Evolutionary conservation across 2,113 vertebrate genomes (phyloP).

Genomic region (Ciconia maguari): DNA sequence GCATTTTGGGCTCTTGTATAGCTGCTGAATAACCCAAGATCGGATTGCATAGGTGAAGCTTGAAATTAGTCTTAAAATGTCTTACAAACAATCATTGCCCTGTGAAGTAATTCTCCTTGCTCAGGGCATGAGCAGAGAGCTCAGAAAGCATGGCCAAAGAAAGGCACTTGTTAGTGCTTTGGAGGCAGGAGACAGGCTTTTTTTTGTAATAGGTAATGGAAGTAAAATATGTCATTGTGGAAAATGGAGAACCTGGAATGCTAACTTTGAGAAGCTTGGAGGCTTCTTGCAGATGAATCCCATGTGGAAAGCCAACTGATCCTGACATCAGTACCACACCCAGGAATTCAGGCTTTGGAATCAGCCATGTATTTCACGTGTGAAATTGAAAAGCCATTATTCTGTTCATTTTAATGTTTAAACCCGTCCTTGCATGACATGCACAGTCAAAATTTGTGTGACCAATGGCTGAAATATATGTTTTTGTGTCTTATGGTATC

Average conservation of each 20-base stretch:
- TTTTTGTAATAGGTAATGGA: background rate
- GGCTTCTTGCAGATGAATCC: background rate
- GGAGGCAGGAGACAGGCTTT: background rate
- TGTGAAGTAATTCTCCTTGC: background rate
- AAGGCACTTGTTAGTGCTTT: background rate
- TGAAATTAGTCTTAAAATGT: background rate
- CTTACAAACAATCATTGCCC: background rate
- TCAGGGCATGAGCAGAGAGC: background rate
- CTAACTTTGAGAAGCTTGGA: background rate
- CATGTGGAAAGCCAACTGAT: background rate
- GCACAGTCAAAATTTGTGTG: background rate
- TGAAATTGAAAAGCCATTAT: background rate
- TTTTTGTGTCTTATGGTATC: background rate
- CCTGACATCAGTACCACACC: too few species aligned
- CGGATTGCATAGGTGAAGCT: background rate
- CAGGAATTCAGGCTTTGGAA: background rate
- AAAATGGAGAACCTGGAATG: background rate
- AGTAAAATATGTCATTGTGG: background rate
- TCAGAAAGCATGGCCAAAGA: background rate
- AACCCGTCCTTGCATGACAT: background rate
- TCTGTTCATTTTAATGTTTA: background rate
- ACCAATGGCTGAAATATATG: background rate
- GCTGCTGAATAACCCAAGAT: background rate
- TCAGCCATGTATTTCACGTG: background rate
- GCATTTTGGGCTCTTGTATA: background rate